Base-by-base conservation (phyloP, 2,888 invertebrate genomes). In the Tolmerus cingulatus region DNA sequence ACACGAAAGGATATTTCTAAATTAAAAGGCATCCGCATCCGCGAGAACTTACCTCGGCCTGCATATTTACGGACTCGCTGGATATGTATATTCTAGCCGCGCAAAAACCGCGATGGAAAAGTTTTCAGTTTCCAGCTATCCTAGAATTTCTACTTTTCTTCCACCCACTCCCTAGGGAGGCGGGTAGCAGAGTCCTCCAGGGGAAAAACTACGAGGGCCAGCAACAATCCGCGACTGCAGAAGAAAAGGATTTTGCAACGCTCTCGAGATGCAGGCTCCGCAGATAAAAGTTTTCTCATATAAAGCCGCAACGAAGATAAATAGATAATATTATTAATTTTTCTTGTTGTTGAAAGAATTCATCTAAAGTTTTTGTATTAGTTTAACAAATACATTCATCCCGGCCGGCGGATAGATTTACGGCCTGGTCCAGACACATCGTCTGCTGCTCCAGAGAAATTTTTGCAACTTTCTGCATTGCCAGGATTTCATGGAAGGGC, bases 391-490 rank as follows among this genome's bases (percentile, higher is more conserved):
- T 88, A 90, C 90, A 90, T 90, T 89, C 89, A 89, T 90, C 87
- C 86, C 88, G 89, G 89, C 89, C 89, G 89, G 89, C 89, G 88
- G 90, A 88, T 88, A 91, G 91, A 92, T 92, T 92, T 92, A 92
- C 92, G 90, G 89, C 90, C 89, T 89, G 89, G 89, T 90, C 91
- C 91, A 91, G 92, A 91, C 92, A 90, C 90, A 90, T 90, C 91
- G 92, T 91, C 91, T 92, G 91, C 90, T 19, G 66, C 66, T 43
- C 37, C 16, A 14, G 7, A 66, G 43, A 55, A 79, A 87, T 81
- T 74, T 87, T 66, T 85, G 84, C 84, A 79, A 81, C 57, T 57
- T 86, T 86, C 76, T 86, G 86, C 43, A 74, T 23, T 86, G 86
- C 86, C 86, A 86, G 86, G 46, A 86, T 77, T 74, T 74, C 27